Evolutionary conservation across 2,888 invertebrate genomes (phyloP).

Genomic region (Zonitis immaculata): DNA sequence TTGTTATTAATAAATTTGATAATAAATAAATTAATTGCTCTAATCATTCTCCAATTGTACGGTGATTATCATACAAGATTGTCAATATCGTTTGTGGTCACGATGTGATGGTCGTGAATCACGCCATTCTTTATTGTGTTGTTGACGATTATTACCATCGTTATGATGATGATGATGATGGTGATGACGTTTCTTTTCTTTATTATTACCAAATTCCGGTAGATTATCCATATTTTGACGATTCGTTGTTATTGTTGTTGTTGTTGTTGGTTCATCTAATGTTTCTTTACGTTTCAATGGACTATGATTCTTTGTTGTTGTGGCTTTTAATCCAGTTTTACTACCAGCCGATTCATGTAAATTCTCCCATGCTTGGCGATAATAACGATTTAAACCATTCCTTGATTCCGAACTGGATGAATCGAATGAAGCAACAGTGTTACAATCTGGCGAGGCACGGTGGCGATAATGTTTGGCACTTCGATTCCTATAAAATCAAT

Average conservation of each 20-base stretch:
- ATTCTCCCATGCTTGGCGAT: slow-evolving; percentile 91
- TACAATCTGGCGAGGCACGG: slow-evolving; percentile 84
- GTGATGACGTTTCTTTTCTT: slow-evolving; percentile 64
- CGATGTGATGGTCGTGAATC: slow-evolving; percentile 51
- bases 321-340: slow-evolving; percentile 46
- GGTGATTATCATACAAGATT: slow-evolving; percentile 43
- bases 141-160: slow-evolving; percentile 47
- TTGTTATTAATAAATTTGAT: background rate
- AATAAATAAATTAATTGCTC: slow-evolving; percentile 16
- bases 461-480: slow-evolving; percentile 84
- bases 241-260: slow-evolving; percentile 37
- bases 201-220: slow-evolving; percentile 26
- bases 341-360: slow-evolving; percentile 75
- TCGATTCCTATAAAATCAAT: slow-evolving; percentile 58
- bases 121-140: slow-evolving; percentile 54
- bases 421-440: slow-evolving; percentile 85
- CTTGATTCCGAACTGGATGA: slow-evolving; percentile 83
- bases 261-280: slow-evolving; percentile 58
- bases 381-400: slow-evolving; percentile 76
- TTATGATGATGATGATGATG: slow-evolving; percentile 76
- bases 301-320: slow-evolving; percentile 49
- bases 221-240: slow-evolving; percentile 49
- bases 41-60: slow-evolving; percentile 43
- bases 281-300: slow-evolving; percentile 66
- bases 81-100: slow-evolving; percentile 54